Evolutionary conservation across 2,113 vertebrate genomes (phyloP).

Genomic region (Rhinogobius similis): DNA sequence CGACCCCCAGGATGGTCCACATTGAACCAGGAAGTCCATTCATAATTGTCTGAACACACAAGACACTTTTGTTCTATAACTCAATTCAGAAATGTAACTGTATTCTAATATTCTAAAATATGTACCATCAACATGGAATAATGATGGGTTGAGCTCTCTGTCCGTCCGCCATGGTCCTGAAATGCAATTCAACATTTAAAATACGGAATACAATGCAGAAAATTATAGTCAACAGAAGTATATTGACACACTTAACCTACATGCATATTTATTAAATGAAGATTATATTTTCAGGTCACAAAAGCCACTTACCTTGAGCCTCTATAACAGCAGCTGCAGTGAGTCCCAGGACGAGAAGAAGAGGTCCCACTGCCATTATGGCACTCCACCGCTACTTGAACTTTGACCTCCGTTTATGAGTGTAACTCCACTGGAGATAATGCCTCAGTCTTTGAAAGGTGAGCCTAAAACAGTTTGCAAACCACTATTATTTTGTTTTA

Average conservation of each 20-base stretch:
- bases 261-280: not conserved
- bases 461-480: not conserved
- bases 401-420: constrained; percentile 50
- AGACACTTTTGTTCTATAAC: not conserved
- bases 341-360: constrained; percentile 65
- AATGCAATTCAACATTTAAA: too few relatives aligned
- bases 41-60: constrained; percentile 70
- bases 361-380: constrained; percentile 61
- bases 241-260: not conserved
- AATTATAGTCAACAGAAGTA: not conserved
- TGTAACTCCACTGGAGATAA: constrained; percentile 22
- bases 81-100: constrained; percentile 6
- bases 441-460: constrained; percentile 15
- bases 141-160: constrained; percentile 34
- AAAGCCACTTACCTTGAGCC: constrained; percentile 65
- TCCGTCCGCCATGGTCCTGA: constrained; percentile 59
- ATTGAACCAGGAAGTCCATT: constrained; percentile 92
- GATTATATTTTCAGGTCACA: not conserved
- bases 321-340: constrained; percentile 40
- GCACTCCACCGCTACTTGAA: constrained; percentile 42
- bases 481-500: not conserved
- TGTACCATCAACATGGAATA: constrained; percentile 58
- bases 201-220: not conserved
- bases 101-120: not conserved
- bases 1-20: constrained; percentile 87